Evolutionary conservation across 1,140 invertebrate genomes (phyloP), one percentile per base, ranked within the genome.

Genomic region (Ceratina calcarata): DNA sequence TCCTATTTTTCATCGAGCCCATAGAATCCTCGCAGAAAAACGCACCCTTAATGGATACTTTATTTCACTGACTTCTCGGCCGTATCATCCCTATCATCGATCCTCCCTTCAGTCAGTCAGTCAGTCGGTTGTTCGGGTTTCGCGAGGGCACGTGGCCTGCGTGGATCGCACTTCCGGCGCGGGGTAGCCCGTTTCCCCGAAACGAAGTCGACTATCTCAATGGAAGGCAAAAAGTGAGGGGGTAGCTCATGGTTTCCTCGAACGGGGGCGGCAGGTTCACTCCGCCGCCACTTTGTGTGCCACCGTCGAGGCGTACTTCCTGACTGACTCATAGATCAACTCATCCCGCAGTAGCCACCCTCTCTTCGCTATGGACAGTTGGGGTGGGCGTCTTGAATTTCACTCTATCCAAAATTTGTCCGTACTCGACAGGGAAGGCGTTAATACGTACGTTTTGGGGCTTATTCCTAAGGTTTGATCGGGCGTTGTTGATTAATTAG

Each of bases 241-340:
- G 45, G 53, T 71, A 55, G 69, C 71, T 85, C 78, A 78, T 80
- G 73, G 81, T 83, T 86, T 86, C 76, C 84, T 66, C 65, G 68
- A 71, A 83, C 69, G 81, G 66, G 76, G 67, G 51, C 68, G 78
- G 78, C 80, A 82, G 78, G 87, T 82, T 87, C 83, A 78, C 85
- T 88, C 74, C 70, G 55, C 80, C 82, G 74, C 27, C 79, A 82
- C 86, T 75, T 73, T 77, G 73, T 81, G 79, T 79, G 66, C 66
- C 76, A 72, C 71, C 72, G 80, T 68, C 65, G 89, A 80, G 72
- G 70, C 77, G 82, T 82, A 85, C 87, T 91, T 91, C 88, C 90
- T 85, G 86, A 83, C 80, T 90, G 90, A 91, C 81, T 91, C 90
- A 90, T 88, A 88, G 89, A 90, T 89, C 87, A 85, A 75, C 80